Evolutionary conservation across 2,113 vertebrate species (phyloP).

Genomic region (Sturnus vulgaris): DNA sequence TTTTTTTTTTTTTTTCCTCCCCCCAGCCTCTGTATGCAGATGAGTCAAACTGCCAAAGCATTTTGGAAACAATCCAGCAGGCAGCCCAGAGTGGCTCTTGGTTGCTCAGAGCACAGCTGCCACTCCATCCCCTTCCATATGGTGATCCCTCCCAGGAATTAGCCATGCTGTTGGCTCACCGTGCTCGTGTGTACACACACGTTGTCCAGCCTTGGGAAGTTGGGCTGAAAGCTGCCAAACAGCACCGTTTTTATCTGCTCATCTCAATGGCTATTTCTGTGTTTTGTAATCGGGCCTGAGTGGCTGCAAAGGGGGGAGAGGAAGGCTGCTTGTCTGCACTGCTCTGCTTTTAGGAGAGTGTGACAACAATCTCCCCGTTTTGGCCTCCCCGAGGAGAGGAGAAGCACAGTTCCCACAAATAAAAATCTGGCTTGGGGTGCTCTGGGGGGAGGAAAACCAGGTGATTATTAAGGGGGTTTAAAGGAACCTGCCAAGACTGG

Average conservation of each 20-base stretch:
- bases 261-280: background rate
- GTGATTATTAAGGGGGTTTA: background rate
- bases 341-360: background rate
- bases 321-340: background rate
- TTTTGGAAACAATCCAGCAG: background rate
- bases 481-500: background rate
- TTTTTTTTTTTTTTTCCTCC: background rate
- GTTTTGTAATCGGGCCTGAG: background rate
- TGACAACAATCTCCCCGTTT: background rate
- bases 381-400: background rate
- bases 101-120: background rate
- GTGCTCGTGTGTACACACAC: background rate
- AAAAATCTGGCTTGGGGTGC: background rate
- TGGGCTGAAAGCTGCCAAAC: background rate
- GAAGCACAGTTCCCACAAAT: background rate
- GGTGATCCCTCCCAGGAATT: background rate
- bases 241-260: background rate
- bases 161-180: background rate
- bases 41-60: slow-evolving; percentile 4
- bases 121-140: background rate
- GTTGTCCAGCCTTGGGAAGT: rapidly evolving
- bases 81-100: background rate
- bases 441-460: background rate
- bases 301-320: background rate
- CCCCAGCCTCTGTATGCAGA: background rate